Conservation (phyloP, 2,797 vertebrate genomes). For the Poeciliopsis gracilis region DNA sequence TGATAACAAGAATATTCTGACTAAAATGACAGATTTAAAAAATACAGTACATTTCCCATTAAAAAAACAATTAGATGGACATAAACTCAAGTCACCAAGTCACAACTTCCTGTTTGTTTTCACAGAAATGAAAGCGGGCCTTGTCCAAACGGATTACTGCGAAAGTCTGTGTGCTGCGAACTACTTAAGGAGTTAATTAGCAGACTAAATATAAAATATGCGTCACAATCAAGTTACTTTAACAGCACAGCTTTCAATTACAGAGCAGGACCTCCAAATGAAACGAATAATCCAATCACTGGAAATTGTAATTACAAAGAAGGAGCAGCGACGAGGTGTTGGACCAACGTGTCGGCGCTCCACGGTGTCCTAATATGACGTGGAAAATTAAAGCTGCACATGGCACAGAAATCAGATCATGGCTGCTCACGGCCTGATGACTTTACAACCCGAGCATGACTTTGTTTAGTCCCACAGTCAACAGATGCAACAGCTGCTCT, state of each 20-base stretch:
- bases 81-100: constrained; percentile 54
- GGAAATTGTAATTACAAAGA: background rate
- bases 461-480: constrained; percentile 18
- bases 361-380: background rate
- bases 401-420: constrained; percentile 4
- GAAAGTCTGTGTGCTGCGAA: background rate
- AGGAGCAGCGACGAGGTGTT: background rate
- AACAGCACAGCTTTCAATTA: background rate
- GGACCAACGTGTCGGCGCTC: background rate
- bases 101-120: constrained; percentile 38
- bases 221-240: background rate
- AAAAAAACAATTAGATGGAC: constrained; percentile 8
- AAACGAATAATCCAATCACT: background rate
- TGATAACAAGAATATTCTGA: background rate
- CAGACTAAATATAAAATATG: constrained; percentile 9
- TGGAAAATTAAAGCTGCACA: constrained; percentile 13
- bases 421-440: constrained; percentile 1
- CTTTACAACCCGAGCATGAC: constrained; percentile 2
- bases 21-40: constrained; percentile 10
- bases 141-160: background rate
- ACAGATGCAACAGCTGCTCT: constrained; percentile 16
- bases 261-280: background rate
- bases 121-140: constrained; percentile 9
- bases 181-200: background rate
- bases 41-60: background rate